Evolutionary conservation across 2,113 vertebrate genomes (phyloP).

Genomic region (Albula goreensis): DNA sequence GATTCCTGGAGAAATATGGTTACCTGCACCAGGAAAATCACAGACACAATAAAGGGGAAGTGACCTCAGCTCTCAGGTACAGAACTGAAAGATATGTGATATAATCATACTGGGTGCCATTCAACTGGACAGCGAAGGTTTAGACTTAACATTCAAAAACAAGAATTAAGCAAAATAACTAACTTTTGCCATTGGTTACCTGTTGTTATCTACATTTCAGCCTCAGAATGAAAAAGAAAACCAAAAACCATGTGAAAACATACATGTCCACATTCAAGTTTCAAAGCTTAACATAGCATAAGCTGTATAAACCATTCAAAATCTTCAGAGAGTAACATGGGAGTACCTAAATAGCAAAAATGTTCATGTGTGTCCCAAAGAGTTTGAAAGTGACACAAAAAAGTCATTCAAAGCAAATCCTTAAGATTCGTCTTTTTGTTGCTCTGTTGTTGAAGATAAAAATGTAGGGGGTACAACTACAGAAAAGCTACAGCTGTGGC

Average conservation of each 20-base stretch:
- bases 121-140: not conserved
- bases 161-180: not conserved
- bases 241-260: not conserved
- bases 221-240: not conserved
- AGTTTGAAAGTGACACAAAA: not conserved
- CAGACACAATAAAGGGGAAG: constrained; percentile 25
- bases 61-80: constrained; percentile 33
- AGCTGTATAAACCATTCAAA: not conserved
- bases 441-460: not conserved
- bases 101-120: not conserved
- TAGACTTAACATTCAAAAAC: not conserved
- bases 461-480: not conserved
- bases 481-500: not conserved
- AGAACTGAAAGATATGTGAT: not conserved
- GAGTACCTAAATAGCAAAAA: not conserved
- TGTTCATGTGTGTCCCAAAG: too few species aligned
- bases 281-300: not conserved
- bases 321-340: not conserved
- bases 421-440: not conserved
- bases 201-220: not conserved
- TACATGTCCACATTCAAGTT: not conserved
- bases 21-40: constrained; percentile 28
- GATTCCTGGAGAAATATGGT: constrained; percentile 34
- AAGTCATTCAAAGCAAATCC: not conserved
- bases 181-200: not conserved